Base-by-base conservation (phyloP, 2,888 invertebrate species). In the Lasioglossum leucozonium region DNA sequence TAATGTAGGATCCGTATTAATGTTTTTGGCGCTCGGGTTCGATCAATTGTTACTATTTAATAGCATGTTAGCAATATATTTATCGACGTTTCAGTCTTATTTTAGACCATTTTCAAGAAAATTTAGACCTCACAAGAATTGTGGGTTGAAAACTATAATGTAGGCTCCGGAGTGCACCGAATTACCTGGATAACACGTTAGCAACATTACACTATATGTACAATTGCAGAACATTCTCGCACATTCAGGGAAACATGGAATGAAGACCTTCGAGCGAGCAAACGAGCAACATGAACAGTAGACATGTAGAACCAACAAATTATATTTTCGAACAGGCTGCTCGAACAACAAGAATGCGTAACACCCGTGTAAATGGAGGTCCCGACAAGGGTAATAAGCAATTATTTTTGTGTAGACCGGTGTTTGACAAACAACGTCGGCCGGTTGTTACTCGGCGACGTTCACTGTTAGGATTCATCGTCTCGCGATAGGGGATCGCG, bases 401-500 rank as follows among this genome's bases (percentile, higher is more conserved):
- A 86, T 88, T 79, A 73, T 71, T 44, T 18, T 40, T 44, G 62
- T n/a, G 34, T 26, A 22, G 26, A 47, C 79, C 81, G 77, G 30
- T 67, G 55, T 72, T 71, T 75, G 71, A 77, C 65, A 76, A 74
- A 76, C 73, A 79, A 72, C 73, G n/a, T 30, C 13, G 47, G 37
- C 16, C 76, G 58, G 79, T 75, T 69, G 79, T 88, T 76, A 74
- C 71, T 55, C 69, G 40, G 74, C 62, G 84, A 82, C 85, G 51
- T 79, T 89, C 80, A 83, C 77, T 67, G 51, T 77, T 72, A 62
- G 85, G 69, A 83, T 83, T 83, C 81, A 85, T 85, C 81, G 87
- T 82, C 81, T 83, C 76, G 42, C 82, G 73, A 88, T 83, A 87
- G 71, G 77, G 58, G 62, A 82, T 67, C 71, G 72, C 58, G 55